Conservation (phyloP, 2,113 vertebrate species). For the Saimiri boliviensis region DNA sequence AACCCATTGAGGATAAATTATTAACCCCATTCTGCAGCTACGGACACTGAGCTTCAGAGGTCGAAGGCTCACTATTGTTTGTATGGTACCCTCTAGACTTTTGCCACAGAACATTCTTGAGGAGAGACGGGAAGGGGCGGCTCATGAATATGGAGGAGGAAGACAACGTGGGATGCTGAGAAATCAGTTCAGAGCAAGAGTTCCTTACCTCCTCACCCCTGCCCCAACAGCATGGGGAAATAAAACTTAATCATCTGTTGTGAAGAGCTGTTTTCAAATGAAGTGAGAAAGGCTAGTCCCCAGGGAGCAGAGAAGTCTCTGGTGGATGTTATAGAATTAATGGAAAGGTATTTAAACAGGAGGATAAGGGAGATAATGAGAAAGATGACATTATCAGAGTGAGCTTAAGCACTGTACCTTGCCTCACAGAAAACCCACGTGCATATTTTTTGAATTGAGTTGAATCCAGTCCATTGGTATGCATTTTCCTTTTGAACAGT, state of each 20-base stretch:
- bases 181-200: slow-evolving; percentile 17
- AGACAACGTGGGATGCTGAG: neutral
- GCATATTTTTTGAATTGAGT: slow-evolving; percentile 11
- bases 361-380: neutral
- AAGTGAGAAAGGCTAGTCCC: slow-evolving; percentile 33
- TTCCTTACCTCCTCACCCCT: slow-evolving; percentile 29
- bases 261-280: slow-evolving; percentile 57
- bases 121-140: neutral
- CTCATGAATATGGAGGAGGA: neutral
- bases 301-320: slow-evolving; percentile 9
- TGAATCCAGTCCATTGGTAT: slow-evolving; percentile 15
- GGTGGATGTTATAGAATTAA: slow-evolving; percentile 50
- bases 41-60: neutral
- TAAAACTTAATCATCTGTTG: slow-evolving; percentile 54
- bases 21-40: slow-evolving; percentile 42
- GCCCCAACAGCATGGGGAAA: neutral
- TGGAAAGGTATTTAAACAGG: slow-evolving; percentile 52
- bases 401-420: neutral
- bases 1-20: neutral
- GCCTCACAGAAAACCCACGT: slow-evolving; percentile 12
- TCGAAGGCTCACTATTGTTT: neutral
- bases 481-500: slow-evolving; percentile 56
- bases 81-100: neutral
- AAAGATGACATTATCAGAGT: neutral
- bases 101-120: neutral